These are phyloP conservation scores for Oxytorus armatus DNA, from an alignment of 2,888 invertebrate genomes.

Conservation along the genomic window DNA sequence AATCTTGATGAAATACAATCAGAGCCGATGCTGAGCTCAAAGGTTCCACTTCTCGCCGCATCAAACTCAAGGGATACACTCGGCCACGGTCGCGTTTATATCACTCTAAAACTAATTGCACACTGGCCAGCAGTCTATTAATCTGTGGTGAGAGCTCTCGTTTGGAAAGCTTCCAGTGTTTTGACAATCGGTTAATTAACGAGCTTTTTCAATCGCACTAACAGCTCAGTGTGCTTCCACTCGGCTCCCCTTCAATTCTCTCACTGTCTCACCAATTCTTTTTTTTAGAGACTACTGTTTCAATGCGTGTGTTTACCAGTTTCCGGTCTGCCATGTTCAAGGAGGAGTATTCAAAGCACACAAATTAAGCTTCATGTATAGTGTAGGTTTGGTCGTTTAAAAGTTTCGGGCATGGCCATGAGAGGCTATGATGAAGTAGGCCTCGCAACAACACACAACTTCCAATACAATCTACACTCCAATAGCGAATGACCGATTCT, in stretches of 20 bases:
- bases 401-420: too few species aligned
- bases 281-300: neutral
- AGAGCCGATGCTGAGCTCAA: neutral
- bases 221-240: constrained; percentile 22
- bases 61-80: constrained; percentile 46
- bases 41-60: constrained; percentile 10
- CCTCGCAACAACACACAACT: too few species aligned
- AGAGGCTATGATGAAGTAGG: too few species aligned
- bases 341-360: too few species aligned
- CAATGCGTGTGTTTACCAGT: neutral
- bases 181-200: constrained; percentile 68
- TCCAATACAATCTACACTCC: too few species aligned
- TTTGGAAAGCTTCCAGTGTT: constrained; percentile 69
- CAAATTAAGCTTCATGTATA: too few species aligned
- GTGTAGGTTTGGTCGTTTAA: too few species aligned
- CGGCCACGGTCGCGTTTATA: constrained; percentile 48
- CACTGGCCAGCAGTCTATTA: constrained; percentile 67
- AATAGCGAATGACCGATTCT: too few species aligned
- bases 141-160: constrained; percentile 69
- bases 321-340: neutral
- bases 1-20: constrained; percentile 14
- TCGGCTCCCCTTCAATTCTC: constrained; percentile 18
- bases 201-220: constrained; percentile 60
- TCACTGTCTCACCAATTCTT: neutral
- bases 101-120: constrained; percentile 66